phyloP scores from a whole-genome alignment of 2,797 vertebrate species.

The Leucoraja ocellata region DNA sequence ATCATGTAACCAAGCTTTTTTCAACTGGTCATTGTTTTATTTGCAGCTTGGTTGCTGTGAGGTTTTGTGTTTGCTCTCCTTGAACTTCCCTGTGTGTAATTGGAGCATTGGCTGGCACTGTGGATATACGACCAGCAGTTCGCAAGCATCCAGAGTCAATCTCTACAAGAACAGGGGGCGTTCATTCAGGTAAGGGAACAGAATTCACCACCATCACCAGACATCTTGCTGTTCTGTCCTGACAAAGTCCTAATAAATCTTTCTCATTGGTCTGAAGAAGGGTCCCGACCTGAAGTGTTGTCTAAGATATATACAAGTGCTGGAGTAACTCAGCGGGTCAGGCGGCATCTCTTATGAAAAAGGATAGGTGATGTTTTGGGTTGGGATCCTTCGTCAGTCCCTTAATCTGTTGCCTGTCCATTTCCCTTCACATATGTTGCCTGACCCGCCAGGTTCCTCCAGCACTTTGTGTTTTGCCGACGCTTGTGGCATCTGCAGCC shows the following conservation, averaged over 20 bases:
- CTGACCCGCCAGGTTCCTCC: too few species aligned
- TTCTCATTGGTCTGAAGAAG: neutral
- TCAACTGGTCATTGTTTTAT: neutral
- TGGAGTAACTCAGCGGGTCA: too few species aligned
- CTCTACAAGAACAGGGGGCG: slow-evolving; percentile 52
- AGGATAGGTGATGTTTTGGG: too few species aligned
- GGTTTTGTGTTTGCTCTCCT: slow-evolving; percentile 80
- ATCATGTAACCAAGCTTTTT: neutral
- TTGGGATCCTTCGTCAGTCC: too few species aligned
- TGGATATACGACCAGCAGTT: slow-evolving; percentile 63
- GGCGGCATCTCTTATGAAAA: too few species aligned
- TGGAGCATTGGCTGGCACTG: slow-evolving; percentile 96
- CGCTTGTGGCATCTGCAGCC: too few species aligned
- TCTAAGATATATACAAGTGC: too few species aligned
- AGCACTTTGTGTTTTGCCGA: too few species aligned
- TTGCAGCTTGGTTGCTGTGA: slow-evolving; percentile 91
- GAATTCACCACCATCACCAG: neutral
- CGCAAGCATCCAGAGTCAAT: slow-evolving; percentile 48
- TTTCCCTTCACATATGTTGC: too few species aligned
- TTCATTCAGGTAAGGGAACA: slow-evolving; percentile 48
- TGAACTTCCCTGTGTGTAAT: slow-evolving; percentile 75
- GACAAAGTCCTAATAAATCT: neutral
- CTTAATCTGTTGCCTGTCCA: too few species aligned
- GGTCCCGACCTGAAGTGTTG: too few species aligned
- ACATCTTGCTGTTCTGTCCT: too few species aligned